These are phyloP conservation scores for Microtus californicus DNA, from an alignment of 2,797 vertebrate genomes.

Conservation along the genomic window DNA sequence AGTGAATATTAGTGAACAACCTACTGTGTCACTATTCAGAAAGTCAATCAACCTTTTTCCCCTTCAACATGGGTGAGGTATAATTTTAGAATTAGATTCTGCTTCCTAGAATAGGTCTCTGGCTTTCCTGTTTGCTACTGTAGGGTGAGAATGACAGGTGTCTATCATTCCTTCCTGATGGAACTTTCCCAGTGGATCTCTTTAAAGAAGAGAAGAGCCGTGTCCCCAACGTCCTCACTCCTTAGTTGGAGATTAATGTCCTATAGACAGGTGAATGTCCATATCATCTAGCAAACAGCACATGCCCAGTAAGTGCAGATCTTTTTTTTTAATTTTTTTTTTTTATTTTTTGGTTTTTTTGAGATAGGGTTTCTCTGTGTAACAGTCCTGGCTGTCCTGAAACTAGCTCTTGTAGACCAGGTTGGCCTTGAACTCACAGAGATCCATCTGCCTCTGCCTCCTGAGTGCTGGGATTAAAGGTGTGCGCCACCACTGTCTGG, in stretches of 20 bases:
- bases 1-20: neutral
- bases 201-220: neutral
- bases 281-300: accelerated
- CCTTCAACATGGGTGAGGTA: neutral
- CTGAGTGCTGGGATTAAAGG: too few species aligned
- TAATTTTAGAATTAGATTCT: neutral
- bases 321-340: neutral
- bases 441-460: too few species aligned
- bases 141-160: neutral
- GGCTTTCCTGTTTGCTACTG: neutral
- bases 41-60: neutral
- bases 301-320: neutral
- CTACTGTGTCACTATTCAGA: neutral
- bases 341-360: too few species aligned
- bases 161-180: neutral
- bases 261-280: neutral
- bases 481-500: too few species aligned
- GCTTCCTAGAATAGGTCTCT: neutral
- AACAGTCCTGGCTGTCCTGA: too few species aligned
- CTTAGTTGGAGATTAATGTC: neutral
- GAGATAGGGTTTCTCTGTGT: too few species aligned
- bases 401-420: too few species aligned
- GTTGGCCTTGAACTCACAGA: too few species aligned
- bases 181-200: neutral
- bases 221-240: neutral